A percentile compares a stretch with the other conserved stretches of the same genome.
phyloP scores from a whole-genome alignment of 2,888 invertebrate species.

The Drosophila pullipes region DNA sequence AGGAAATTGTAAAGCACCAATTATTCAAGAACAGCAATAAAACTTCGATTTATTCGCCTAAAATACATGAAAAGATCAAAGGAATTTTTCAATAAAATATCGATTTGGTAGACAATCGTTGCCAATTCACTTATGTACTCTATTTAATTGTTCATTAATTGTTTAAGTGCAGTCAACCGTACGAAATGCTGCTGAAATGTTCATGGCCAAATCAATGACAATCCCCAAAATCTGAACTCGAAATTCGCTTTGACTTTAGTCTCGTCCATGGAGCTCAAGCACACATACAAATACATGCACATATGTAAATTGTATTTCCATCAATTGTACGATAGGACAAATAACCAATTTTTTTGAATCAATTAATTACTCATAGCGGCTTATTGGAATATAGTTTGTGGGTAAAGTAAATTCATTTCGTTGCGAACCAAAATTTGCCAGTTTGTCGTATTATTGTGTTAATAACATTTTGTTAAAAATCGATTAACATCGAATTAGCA shows the following conservation, averaged over 20 bases:
- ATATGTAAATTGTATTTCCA: constrained; percentile 39
- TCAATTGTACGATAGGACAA: neutral
- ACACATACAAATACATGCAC: neutral
- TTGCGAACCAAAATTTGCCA: neutral
- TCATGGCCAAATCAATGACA: constrained; percentile 70
- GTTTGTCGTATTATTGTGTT: neutral
- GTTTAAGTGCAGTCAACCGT: constrained; percentile 53
- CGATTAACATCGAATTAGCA: neutral
- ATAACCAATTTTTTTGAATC: neutral
- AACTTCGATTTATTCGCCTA: neutral
- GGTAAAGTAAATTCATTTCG: neutral
- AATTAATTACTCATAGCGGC: neutral
- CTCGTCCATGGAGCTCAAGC: neutral
- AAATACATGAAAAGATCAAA: neutral
- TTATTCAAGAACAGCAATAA: neutral
- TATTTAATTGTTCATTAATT: constrained; percentile 51
- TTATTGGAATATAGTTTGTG: neutral
- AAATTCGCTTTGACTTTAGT: constrained; percentile 67
- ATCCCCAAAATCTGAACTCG: constrained; percentile 55
- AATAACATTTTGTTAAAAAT: neutral
- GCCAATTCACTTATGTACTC: constrained; percentile 7
- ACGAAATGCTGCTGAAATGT: constrained; percentile 40
- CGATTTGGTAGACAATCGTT: neutral
- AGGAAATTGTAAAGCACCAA: neutral
- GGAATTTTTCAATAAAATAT: constrained; percentile 6